These are phyloP conservation scores for Myiopsitta monachus DNA, from an alignment of 2,113 vertebrate species.

Conservation along the genomic window DNA sequence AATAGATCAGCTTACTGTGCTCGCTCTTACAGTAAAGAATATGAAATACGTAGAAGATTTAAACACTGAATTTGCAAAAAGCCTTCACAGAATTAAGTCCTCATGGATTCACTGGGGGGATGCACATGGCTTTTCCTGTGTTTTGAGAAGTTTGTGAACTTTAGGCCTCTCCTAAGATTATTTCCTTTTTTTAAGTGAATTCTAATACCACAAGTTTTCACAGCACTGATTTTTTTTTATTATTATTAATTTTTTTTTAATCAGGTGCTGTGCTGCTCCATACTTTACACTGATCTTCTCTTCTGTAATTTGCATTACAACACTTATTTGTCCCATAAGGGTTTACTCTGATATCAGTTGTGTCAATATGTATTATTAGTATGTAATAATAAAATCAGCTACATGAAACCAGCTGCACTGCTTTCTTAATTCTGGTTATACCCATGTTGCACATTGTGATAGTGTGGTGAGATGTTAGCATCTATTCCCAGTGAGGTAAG, in stretches of 20 bases:
- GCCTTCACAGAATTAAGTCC: background rate
- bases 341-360: constrained; percentile 27
- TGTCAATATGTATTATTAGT: constrained; percentile 29
- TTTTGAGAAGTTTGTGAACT: background rate
- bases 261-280: background rate
- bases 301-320: background rate
- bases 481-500: background rate
- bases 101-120: background rate
- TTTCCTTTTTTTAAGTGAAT: background rate
- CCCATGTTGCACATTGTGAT: background rate
- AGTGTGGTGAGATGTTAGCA: background rate
- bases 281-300: background rate
- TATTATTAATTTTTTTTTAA: background rate
- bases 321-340: background rate
- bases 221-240: background rate
- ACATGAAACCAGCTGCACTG: background rate
- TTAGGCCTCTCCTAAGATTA: background rate
- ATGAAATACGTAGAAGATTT: background rate
- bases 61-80: constrained; percentile 15
- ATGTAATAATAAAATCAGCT: constrained; percentile 56
- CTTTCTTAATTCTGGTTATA: background rate
- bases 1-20: background rate
- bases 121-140: background rate
- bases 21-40: background rate
- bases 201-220: background rate